These are phyloP conservation scores for Carlito syrichta DNA, from an alignment of 2,113 vertebrate species.

Conservation along the genomic window DNA sequence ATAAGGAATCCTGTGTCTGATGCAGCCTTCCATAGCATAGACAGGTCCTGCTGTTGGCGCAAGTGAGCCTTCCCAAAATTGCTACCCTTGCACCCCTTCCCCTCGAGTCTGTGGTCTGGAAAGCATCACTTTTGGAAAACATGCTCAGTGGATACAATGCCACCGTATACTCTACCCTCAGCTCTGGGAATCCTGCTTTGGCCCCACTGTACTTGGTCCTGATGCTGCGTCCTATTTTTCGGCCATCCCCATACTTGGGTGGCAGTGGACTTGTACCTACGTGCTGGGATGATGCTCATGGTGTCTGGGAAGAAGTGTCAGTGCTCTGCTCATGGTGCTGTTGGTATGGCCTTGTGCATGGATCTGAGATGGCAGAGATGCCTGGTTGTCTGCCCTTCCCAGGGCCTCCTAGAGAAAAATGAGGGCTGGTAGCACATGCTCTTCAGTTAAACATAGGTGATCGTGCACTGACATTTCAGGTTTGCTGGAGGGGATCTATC, in stretches of 20 bases:
- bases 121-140: background rate
- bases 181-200: background rate
- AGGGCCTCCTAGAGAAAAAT: background rate
- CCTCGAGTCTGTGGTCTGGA: background rate
- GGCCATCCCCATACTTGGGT: background rate
- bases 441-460: background rate
- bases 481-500: background rate
- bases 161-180: fast-evolving
- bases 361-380: background rate
- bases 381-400: background rate
- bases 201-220: background rate
- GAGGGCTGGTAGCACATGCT: background rate
- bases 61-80: background rate
- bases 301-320: background rate
- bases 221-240: background rate
- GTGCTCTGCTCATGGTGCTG: background rate
- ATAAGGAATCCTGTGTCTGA: background rate
- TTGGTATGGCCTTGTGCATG: background rate
- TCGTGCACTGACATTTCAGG: background rate
- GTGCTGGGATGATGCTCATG: background rate
- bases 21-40: background rate
- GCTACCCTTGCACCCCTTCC: background rate
- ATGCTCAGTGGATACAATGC: background rate
- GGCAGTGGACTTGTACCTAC: no score
- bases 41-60: background rate